phyloP scores from a whole-genome alignment of 2,797 vertebrate genomes.

The Apogon talboti region DNA sequence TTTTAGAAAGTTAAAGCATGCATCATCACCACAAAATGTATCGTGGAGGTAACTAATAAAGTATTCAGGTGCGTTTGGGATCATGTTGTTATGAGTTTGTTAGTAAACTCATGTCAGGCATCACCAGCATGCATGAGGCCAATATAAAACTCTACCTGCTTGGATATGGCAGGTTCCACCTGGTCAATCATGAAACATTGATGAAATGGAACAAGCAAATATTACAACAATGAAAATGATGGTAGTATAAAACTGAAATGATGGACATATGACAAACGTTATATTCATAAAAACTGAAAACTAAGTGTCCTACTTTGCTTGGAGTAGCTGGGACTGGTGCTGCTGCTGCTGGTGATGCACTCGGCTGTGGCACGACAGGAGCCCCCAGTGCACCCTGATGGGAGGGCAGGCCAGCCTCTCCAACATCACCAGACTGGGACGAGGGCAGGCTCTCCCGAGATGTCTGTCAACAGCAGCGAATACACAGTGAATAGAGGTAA shows the following conservation, averaged over 20 bases:
- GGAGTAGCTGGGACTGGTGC: conserved; percentile 76
- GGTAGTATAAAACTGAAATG: conserved; percentile 8
- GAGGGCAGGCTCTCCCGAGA: conserved; percentile 82
- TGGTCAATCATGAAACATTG: conserved; percentile 46
- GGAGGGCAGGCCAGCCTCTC: conserved; percentile 87
- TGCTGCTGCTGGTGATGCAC: conserved; percentile 72
- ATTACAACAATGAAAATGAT: conserved; percentile 10
- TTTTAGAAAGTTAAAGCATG: conserved; percentile 40
- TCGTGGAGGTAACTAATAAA: neutral
- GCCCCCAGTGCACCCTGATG: conserved; percentile 90
- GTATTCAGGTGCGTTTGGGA: neutral
- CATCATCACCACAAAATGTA: conserved; percentile 30
- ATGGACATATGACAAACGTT: conserved; percentile 3
- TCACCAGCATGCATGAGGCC: conserved; percentile 58
- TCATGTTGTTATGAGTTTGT: conserved; percentile 22
- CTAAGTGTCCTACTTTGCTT: conserved; percentile 87
- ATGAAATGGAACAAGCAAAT: conserved; percentile 44
- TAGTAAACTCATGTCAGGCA: conserved; percentile 60
- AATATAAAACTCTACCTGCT: conserved; percentile 75
- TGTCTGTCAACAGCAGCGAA: conserved; percentile 74
- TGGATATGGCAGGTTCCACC: conserved; percentile 71
- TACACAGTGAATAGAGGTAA: neutral
- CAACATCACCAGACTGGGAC: conserved; percentile 89
- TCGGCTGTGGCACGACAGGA: conserved; percentile 87
- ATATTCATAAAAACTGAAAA: neutral